Base-by-base conservation (phyloP, 2,888 invertebrate species). In the Caenorhabditis sulstoni region DNA sequence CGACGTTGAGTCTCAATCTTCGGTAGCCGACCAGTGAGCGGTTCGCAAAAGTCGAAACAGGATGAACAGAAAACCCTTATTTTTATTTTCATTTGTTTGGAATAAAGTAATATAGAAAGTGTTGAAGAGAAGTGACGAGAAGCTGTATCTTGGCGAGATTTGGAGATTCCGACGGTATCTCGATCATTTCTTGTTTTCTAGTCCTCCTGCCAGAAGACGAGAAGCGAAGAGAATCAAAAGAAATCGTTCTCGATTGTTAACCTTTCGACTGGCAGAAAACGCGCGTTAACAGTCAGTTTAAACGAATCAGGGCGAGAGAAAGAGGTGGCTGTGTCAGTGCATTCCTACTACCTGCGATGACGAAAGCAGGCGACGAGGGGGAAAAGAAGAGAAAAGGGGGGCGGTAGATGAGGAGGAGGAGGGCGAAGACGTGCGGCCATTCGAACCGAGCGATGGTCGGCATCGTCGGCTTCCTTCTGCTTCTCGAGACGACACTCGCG, bases 281-380 rank as follows among this genome's bases (percentile, higher is more conserved):
- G 59, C 52, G 52, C 47, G 61, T 62, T 47, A 68, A 61, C 61
- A 49, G 57, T 37, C 59, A 68, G 52, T 59, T 68, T 59, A 68
- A 68, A 68, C 59, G 52, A 68, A 68, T 68, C 68, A 35, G 22
- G 41, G 67, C 50, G 58, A 67, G 58, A 67, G 29, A 29, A 29
- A 29, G 29, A 29, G 29, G 29, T 29, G 29, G 29, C 29, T 5
- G 37, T 47, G 65, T 44, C 65, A 65, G 55, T 65, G 55, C 65
- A 65, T 65, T 65, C 65, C 44, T 53, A 65, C 65, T 65, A 55
- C 45, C 65, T 65, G 29, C 29, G 50, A 50, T 47, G 47, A 47
- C 47, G 47, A 47, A 16, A 16, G 47, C 47, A 16, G 16, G 12
- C 18, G 44, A 29, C 39, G 65, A 35, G 44, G 55, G 37, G 35